Conservation (phyloP, 2,113 vertebrate species). For the Mola mola region DNA sequence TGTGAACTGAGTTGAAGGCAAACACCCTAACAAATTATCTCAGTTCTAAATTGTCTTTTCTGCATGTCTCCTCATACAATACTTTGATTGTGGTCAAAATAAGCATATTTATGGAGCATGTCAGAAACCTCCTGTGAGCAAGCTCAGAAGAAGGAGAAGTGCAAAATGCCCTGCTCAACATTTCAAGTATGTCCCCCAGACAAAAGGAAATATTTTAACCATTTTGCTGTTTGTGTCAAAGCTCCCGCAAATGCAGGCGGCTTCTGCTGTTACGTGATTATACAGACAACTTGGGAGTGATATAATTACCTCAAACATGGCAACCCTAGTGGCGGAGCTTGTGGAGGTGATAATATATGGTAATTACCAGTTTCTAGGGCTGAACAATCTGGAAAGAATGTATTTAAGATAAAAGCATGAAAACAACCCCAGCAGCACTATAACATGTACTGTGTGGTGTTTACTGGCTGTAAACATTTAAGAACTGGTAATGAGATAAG, state of each 20-base stretch:
- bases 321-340: slow-evolving; percentile 61
- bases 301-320: slow-evolving; percentile 81
- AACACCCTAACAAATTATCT: not conserved
- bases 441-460: slow-evolving; percentile 50
- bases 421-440: slow-evolving; percentile 71
- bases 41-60: not conserved
- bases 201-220: slow-evolving; percentile 21
- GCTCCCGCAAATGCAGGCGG: slow-evolving; percentile 54
- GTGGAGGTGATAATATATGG: slow-evolving; percentile 81
- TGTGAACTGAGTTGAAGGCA: not conserved
- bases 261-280: slow-evolving; percentile 73
- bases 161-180: not conserved
- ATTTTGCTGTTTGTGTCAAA: slow-evolving; percentile 54
- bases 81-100: slow-evolving; percentile 4
- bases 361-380: slow-evolving; percentile 77
- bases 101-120: no score
- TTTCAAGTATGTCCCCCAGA: slow-evolving; percentile 3
- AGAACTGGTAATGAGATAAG: slow-evolving; percentile 72
- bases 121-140: not conserved
- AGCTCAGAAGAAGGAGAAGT: not conserved
- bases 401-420: slow-evolving; percentile 80
- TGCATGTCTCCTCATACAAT: not conserved
- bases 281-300: slow-evolving; percentile 76
- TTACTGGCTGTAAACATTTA: slow-evolving; percentile 69
- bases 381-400: slow-evolving; percentile 74